Evolutionary conservation across 2,888 invertebrate genomes (phyloP), one percentile per base, ranked within the genome.

Genomic region (Diarsia mendica): DNA sequence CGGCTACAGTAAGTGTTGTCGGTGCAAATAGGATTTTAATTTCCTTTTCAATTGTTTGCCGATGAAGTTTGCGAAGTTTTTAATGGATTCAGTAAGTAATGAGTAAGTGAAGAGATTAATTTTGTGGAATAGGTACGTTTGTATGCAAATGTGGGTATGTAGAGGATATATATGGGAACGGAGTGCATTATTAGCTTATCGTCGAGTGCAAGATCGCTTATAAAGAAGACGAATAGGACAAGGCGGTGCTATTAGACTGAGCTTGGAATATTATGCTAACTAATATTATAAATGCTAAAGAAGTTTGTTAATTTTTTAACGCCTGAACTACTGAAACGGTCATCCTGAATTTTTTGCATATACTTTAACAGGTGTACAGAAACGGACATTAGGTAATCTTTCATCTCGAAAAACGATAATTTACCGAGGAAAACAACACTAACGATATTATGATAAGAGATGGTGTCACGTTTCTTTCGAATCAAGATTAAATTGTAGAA

Each of bases 11-110:
- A 65, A 63, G 63, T 63, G 80, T 72, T 67, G 28, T 53, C 63
- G n/a, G 70, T 67, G 18, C 48, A 83, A 85, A 85, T 72, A 53
- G 46, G 53, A 72, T 83, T 80, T 80, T 83, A 80, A 85, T 78
- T 85, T 74, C 67, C 80, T 72, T 67, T 39, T 28, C 55, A 53
- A 66, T 67, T 67, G 46, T 76, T 69, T 77, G 51, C 13, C 13
- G 18, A 48, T 44, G 13, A 28, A 49, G 71, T 60, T 69, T 33
- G 28, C n/a, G 33, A 3, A 23, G 64, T 70, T 82, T 75, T 64
- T 44, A 46, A 20, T 39, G 3, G 33, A 63, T 58, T 61, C 20
- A 23, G 33, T 68, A 61, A 68, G 46, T 72, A 68, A 68, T 70
- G 67, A 64, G 2, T 60, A 20, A 65, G 67, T 53, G 61, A 67